These are phyloP conservation scores for Tachystola acroxantha DNA, from an alignment of 2,888 invertebrate genomes.

Conservation along the genomic window DNA sequence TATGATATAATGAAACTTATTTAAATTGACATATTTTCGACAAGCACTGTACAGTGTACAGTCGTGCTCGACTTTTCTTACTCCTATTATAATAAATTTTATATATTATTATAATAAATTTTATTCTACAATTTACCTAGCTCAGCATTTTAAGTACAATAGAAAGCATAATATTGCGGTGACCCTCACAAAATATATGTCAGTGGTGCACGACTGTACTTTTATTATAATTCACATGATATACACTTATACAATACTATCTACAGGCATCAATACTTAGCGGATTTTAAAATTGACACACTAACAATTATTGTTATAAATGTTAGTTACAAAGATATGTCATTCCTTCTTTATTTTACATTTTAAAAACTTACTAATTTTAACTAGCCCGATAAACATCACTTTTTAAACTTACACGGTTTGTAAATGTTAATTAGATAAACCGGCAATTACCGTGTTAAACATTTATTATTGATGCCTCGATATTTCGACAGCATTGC, in stretches of 20 bases:
- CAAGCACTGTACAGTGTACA: slow-evolving; percentile 43
- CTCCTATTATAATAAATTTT: slow-evolving; percentile 20
- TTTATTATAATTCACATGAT: slow-evolving; percentile 22
- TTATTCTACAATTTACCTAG: slow-evolving; percentile 18
- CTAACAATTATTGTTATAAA: slow-evolving; percentile 17
- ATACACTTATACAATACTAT: slow-evolving; percentile 29
- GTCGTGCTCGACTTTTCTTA: slow-evolving; percentile 39
- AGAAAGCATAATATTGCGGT: slow-evolving; percentile 39
- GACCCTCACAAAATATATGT: slow-evolving; percentile 46
- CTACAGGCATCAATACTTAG: slow-evolving; percentile 27
- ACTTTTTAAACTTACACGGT: slow-evolving; percentile 20
- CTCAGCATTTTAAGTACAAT: slow-evolving; percentile 43
- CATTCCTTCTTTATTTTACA: slow-evolving; percentile 29
- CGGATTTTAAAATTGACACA: slow-evolving; percentile 40
- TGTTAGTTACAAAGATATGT: slow-evolving; percentile 51
- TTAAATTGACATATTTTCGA: slow-evolving; percentile 44
- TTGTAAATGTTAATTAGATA: no score
- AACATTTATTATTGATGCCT: no score
- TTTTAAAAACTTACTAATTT: slow-evolving; percentile 14
- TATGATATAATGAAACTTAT: slow-evolving; percentile 17
- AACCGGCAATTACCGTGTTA: no score
- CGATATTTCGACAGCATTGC: no score
- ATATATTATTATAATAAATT: slow-evolving; percentile 14
- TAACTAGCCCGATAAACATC: slow-evolving; percentile 20
- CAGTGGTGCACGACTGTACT: slow-evolving; percentile 52